Percentiles rank a stretch among this genome's conserved stretches.
Evolutionary conservation across 2,113 vertebrate species (phyloP).

Genomic region (Chloropsis cyanopogon): DNA sequence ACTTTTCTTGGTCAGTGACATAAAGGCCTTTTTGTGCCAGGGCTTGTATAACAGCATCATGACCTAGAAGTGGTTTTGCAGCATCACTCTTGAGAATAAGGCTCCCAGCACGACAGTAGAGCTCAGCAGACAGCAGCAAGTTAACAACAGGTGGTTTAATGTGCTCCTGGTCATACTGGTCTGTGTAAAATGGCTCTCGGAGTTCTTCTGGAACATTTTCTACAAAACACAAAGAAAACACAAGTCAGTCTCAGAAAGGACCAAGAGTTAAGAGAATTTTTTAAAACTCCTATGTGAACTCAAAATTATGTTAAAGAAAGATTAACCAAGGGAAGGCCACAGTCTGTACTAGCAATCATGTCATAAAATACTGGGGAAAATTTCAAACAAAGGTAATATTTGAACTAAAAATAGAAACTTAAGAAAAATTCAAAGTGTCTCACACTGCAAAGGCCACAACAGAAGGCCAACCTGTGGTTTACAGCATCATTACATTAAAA

Average conservation of each 20-base stretch:
- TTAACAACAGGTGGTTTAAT: constrained; percentile 91
- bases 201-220: constrained; percentile 91
- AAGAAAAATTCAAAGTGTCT: not conserved
- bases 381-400: not conserved
- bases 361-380: not conserved
- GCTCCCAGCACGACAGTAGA: constrained; percentile 92
- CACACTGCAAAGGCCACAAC: not conserved
- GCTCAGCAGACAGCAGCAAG: constrained; percentile 91
- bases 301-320: not conserved
- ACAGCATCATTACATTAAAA: not conserved
- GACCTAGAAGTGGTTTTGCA: constrained; percentile 88
- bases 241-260: not conserved
- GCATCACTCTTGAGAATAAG: constrained; percentile 90
- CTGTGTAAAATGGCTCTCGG: constrained; percentile 92
- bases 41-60: constrained; percentile 93
- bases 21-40: constrained; percentile 94
- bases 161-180: constrained; percentile 98
- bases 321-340: not conserved
- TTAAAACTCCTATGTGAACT: not conserved
- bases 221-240: constrained; percentile 33
- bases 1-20: constrained; percentile 90
- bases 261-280: not conserved
- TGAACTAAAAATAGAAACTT: not conserved
- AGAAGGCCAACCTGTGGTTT: not conserved
- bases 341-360: not conserved